Conservation (phyloP, 2,113 vertebrate species). For the Rana temporaria region DNA sequence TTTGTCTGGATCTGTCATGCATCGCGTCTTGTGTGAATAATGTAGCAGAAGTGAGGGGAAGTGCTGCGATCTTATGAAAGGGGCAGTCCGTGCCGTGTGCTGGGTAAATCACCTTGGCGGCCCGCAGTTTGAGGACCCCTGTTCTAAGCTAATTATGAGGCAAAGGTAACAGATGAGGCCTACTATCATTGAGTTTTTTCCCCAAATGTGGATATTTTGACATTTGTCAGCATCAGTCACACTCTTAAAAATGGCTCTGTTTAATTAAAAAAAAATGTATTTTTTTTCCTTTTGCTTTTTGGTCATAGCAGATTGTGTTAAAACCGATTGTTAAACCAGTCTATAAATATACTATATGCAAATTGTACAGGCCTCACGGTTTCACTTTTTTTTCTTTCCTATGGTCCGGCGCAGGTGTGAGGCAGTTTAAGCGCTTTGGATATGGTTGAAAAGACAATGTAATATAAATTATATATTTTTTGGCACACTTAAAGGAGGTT, state of each 20-base stretch:
- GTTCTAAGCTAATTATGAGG: too few relatives aligned
- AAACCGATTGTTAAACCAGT: neutral
- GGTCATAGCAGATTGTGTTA: neutral
- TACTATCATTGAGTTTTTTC: neutral
- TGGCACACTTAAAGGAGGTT: conserved; percentile 44
- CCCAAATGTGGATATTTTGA: neutral
- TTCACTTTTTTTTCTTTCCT: neutral
- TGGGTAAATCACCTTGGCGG: too few relatives aligned
- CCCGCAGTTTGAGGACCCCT: too few relatives aligned
- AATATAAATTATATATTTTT: conserved; percentile 55
- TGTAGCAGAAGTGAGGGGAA: too few relatives aligned
- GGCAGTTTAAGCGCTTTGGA: neutral
- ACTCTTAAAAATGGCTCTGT: neutral
- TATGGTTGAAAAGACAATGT: conserved; percentile 17
- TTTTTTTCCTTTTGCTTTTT: neutral
- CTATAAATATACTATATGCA: conserved; percentile 1
- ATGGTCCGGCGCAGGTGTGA: neutral
- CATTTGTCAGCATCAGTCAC: neutral
- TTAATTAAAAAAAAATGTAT: too few relatives aligned
- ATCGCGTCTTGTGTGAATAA: too few relatives aligned
- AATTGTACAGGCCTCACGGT: neutral
- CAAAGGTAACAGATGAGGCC: too few relatives aligned
- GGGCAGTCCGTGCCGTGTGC: too few relatives aligned
- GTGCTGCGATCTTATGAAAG: too few relatives aligned
- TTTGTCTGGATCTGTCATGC: too few relatives aligned